Base-by-base conservation (phyloP, 2,888 invertebrate genomes). In the Strigamia maritima region DNA sequence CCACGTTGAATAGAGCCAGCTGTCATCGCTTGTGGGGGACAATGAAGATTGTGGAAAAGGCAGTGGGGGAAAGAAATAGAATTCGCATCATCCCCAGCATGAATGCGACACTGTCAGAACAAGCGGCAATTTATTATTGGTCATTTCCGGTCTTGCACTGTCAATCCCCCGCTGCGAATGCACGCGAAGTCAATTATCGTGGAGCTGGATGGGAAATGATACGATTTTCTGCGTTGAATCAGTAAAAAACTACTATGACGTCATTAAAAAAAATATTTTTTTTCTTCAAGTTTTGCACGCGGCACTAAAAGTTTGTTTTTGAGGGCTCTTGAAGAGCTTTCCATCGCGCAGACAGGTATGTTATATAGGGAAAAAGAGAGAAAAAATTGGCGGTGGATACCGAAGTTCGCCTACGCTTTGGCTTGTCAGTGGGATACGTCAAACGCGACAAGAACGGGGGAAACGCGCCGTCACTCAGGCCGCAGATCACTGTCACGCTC, bases 401-500 rank as follows among this genome's bases (percentile, higher is more conserved):
- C 24, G 60, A 60, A 24, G 31, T 60, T 10, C 60, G 24, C 60
- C 60, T 19, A 6, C 60, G 60, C 60, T 19, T 44, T 1, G 10
- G 44, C 44, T n/a, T 60, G 60, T 60, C 60, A 60, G 60, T 60
- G 60, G 22, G 22, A 60, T 12, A 12, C 60, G 60, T 60, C 60
- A 60, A 60, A 19, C 19, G 60, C 60, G 60, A 60, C 60, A 60
- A 12, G 60, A 60, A 19, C 60, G 60, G 16, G 60, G 60, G 54
- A 60, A 60, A 60, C 60, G 60, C 14, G 31, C 40, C 76, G 76
- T 76, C 76, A 76, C 35, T 76, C 76, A 31, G n/a, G 44, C 35
- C 31, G n/a, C 76, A 40, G 76, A 76, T 76, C 76, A 76, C 76
- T 76, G 76, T 76, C 76, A 76, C 31, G 76, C 38, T 40, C 76